A percentile compares a stretch with the other conserved stretches of the same genome.
These are phyloP conservation scores for Dolichopus griseipennis DNA, from an alignment of 2,888 invertebrate genomes.

Conservation along the genomic window DNA sequence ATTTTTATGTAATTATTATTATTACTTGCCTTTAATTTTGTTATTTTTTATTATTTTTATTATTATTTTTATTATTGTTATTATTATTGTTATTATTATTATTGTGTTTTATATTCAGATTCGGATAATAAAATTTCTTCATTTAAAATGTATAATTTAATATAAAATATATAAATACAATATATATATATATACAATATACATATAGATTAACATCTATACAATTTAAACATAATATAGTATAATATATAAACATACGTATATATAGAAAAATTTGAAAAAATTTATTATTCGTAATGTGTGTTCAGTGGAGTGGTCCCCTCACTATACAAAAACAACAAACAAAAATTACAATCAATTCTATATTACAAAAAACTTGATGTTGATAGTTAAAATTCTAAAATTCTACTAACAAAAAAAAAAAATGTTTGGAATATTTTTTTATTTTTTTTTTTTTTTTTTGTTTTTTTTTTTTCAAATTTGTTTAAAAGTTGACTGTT, in stretches of 20 bases:
- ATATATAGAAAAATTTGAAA: not conserved
- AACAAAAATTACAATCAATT: not conserved
- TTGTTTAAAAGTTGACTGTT: not conserved
- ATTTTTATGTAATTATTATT: not conserved
- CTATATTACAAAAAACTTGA: not conserved
- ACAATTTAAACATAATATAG: not conserved
- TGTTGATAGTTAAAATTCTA: slow-evolving; percentile 6
- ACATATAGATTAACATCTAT: not conserved
- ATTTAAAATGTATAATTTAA: not conserved
- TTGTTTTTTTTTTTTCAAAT: not conserved
- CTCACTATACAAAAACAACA: not conserved
- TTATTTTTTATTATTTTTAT: not conserved
- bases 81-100: not conserved
- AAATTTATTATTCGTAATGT: not conserved
- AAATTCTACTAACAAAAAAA: not conserved
- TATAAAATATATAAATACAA: too few relatives aligned
- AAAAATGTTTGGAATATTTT: not conserved
- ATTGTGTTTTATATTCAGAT: not conserved
- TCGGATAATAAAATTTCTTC: not conserved
- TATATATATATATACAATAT: not conserved
- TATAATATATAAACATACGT: not conserved
- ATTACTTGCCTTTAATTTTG: not conserved
- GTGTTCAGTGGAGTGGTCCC: not conserved
- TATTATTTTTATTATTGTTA: not conserved
- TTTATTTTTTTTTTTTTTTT: not conserved